Percentiles rank a stretch among this genome's conserved stretches.
These are phyloP conservation scores for Delphinus delphis DNA, from an alignment of 2,113 vertebrate genomes.

Conservation along the genomic window DNA sequence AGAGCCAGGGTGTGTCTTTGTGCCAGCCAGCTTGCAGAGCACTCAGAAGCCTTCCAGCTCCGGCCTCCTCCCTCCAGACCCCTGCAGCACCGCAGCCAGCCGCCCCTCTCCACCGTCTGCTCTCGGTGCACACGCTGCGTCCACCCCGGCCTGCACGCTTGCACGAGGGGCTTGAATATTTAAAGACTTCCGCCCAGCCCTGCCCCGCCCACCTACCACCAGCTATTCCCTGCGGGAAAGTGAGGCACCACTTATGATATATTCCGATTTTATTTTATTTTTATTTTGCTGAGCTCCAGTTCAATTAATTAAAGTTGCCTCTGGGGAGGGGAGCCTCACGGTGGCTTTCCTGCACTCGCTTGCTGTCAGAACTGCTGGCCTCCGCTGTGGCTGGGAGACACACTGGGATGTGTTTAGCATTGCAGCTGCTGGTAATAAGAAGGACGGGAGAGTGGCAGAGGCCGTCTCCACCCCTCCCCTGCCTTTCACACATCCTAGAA, in stretches of 20 bases:
- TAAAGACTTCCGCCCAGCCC: constrained; percentile 75
- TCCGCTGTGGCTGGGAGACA: constrained; percentile 70
- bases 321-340: constrained; percentile 55
- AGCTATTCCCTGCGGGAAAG: constrained; percentile 73
- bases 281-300: constrained; percentile 75
- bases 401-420: constrained; percentile 64
- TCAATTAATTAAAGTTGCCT: constrained; percentile 83
- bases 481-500: constrained; percentile 78
- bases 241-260: constrained; percentile 68
- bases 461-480: constrained; percentile 56
- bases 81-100: neutral
- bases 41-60: neutral
- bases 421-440: constrained; percentile 80
- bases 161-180: constrained; percentile 79
- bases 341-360: constrained; percentile 68
- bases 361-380: constrained; percentile 66
- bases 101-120: neutral
- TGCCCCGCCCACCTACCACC: constrained; percentile 44
- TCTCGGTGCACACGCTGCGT: neutral
- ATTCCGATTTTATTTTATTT: constrained; percentile 76
- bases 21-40: neutral
- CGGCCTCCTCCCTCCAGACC: neutral
- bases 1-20: neutral
- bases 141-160: constrained; percentile 12
- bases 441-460: constrained; percentile 67